Evolutionary conservation across 2,797 vertebrate genomes (phyloP).

Genomic region (Acrossocheilus wenchowensis): DNA sequence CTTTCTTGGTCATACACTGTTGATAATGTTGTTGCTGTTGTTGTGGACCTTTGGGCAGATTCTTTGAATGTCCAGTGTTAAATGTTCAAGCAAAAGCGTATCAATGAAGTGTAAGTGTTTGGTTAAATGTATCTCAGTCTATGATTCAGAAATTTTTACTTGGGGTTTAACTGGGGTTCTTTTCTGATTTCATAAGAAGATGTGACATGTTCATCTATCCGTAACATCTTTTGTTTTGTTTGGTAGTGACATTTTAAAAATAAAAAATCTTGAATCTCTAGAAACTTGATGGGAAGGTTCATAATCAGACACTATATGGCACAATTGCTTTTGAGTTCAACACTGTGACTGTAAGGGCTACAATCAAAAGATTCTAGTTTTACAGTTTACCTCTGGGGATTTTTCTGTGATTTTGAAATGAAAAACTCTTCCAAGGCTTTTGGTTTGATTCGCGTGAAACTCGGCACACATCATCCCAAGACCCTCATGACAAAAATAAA

Average conservation of each 20-base stretch:
- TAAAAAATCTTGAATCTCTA: neutral
- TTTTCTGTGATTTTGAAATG: neutral
- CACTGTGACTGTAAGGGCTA: too few relatives aligned
- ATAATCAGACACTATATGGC: neutral
- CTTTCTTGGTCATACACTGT: slow-evolving; percentile 18
- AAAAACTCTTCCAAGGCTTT: neutral
- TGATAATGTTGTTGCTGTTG: neutral
- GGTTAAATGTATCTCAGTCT: neutral
- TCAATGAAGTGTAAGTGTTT: slow-evolving; percentile 8
- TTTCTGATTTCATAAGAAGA: neutral
- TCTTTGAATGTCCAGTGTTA: neutral
- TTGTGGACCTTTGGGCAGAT: slow-evolving; percentile 30
- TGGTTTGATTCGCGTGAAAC: neutral
- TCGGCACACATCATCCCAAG: neutral
- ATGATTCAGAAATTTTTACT: neutral
- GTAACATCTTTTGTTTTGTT: neutral
- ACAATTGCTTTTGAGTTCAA: neutral
- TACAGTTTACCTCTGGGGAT: neutral
- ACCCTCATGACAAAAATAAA: neutral
- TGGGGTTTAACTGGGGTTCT: neutral
- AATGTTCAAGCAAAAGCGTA: neutral
- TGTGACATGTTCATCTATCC: neutral
- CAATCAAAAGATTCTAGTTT: neutral
- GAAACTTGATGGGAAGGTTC: neutral
- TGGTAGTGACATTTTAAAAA: slow-evolving; percentile 5